These are phyloP conservation scores for Cyprinella venusta DNA, from an alignment of 2,797 vertebrate genomes.

Conservation along the genomic window DNA sequence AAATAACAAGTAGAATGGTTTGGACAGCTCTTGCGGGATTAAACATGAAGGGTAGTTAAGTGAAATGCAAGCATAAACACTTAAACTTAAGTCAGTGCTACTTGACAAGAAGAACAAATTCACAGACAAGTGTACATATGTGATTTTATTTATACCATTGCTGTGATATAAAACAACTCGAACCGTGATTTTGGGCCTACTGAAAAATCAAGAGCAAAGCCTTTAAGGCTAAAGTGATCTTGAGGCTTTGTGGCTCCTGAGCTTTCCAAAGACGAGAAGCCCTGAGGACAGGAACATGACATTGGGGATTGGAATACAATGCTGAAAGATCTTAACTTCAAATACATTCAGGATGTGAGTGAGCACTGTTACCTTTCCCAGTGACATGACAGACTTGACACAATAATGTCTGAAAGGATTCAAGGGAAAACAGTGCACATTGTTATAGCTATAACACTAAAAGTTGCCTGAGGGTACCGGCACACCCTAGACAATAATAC, in stretches of 20 bases:
- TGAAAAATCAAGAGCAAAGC: neutral
- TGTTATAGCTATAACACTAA: conserved; percentile 9
- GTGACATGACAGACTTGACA: neutral
- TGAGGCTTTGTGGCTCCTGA: neutral
- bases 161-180: neutral
- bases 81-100: no score
- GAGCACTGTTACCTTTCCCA: neutral
- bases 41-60: neutral
- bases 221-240: conserved; percentile 1
- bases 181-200: neutral
- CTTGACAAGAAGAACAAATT: no score
- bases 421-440: conserved; percentile 16
- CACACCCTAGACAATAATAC: conserved; percentile 25
- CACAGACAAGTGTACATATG: neutral
- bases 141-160: neutral
- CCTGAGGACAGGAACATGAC: conserved; percentile 21
- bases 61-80: no score
- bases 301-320: conserved; percentile 24
- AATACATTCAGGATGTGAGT: conserved; percentile 15
- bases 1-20: neutral
- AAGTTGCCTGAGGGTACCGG: conserved; percentile 15
- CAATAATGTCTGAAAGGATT: conserved; percentile 3
- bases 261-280: conserved; percentile 12
- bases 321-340: conserved; percentile 17
- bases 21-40: conserved; percentile 11